Base-by-base conservation (phyloP, 2,888 invertebrate species). In the Spicauda simplicius region DNA sequence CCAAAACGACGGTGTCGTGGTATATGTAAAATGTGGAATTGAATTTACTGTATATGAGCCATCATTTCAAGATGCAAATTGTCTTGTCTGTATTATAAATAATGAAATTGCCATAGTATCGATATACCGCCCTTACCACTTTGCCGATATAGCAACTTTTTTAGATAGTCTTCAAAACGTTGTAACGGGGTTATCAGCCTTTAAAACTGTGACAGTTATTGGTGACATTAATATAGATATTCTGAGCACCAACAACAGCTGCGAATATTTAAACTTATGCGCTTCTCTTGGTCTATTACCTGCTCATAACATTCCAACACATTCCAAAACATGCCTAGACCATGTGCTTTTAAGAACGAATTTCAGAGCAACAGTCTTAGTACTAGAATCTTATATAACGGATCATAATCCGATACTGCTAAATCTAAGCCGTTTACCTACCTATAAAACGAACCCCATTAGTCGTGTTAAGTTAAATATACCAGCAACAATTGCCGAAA, bases 1-100 rank as follows among this genome's bases (percentile, higher is more conserved):
- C n/a, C 58, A 58, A 58, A 58, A 58, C n/a, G 58, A 58, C 12
- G 58, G 58, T n/a, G 58, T 58, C 3, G 45, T 58, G 6, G 8
- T 58, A 8, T 58, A 45, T n/a, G 11, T 58, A 6, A 45, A 25
- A 14, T 41, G 2, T 41, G 41, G 12, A 12, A 41, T 14, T 41
- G 14, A 41, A 14, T 41, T 12, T 41, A 41, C 41, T 4, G 14
- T 41, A 14, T 41, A 41, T 14, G 41, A 41, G 14, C 14, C 12
- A 41, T 1, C 2, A 4, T 41, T 41, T 41, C 41, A 48, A 48
- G 48, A 48, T 14, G 16, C 48, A 6, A 48, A 48, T 48, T 16
- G 16, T 48, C 14, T 48, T 14, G 14, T 48, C 12, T 48, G 48
- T 48, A 48, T 48, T 48, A 16, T 48, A 48, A 48, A 7, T 16